Percentiles rank a stretch among this genome's conserved stretches.
These are phyloP conservation scores for Oreonectes daqikongensis DNA, from an alignment of 2,797 vertebrate species.

Conservation along the genomic window DNA sequence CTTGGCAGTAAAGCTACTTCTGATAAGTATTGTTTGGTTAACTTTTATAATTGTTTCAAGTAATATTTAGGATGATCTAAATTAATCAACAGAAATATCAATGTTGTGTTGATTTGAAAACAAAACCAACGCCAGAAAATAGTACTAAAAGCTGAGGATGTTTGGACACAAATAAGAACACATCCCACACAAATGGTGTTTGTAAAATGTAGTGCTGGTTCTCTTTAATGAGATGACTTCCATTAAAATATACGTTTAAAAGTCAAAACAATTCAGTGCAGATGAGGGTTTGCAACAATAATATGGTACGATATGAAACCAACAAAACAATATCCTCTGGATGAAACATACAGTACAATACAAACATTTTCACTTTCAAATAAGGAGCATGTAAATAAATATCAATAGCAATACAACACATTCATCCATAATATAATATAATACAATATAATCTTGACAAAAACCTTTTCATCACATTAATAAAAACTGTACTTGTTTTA, in stretches of 20 bases:
- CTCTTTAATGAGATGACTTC: constrained; percentile 31
- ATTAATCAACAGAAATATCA: too few relatives aligned
- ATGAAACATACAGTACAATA: not conserved
- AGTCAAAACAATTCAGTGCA: constrained; percentile 6
- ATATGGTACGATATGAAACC: not conserved
- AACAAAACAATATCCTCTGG: not conserved
- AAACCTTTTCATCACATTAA: not conserved
- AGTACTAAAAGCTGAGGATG: too few relatives aligned
- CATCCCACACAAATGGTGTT: not conserved
- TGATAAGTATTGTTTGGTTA: too few relatives aligned
- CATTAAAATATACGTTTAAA: constrained; percentile 12
- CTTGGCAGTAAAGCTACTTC: too few relatives aligned
- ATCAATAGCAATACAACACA: not conserved
- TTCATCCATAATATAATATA: constrained; percentile 9
- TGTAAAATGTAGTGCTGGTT: constrained; percentile 6
- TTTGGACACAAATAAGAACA: not conserved
- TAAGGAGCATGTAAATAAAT: constrained; percentile 3
- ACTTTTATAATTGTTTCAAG: too few relatives aligned
- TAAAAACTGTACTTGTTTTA: not conserved
- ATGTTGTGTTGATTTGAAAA: too few relatives aligned
- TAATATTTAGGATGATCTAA: too few relatives aligned
- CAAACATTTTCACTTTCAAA: constrained; percentile 2
- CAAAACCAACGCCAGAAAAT: too few relatives aligned
- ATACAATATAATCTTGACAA: constrained; percentile 15
- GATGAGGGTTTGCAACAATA: not conserved